Evolutionary conservation across 92 coral and sea anemone species (phyloP), one percentile per base, ranked within the genome.

Genomic region (Nematostella vectensis): DNA sequence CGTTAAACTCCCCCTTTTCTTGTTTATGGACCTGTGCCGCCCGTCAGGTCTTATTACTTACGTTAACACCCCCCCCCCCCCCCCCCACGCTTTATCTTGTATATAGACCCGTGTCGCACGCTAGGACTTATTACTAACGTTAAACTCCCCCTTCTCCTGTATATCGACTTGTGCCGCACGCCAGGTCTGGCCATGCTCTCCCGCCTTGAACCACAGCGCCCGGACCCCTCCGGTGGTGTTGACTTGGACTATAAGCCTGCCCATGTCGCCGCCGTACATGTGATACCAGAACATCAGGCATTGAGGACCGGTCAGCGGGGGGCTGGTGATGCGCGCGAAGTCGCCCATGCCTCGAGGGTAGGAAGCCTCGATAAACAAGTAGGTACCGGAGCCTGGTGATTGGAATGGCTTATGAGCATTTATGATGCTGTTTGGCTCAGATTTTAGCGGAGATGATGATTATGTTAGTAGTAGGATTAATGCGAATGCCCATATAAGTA

Each of bases 201-300:
- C 68, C 28, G 74, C 60, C 29, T 73, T 65, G 4, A 73, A 30
- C 80, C 80, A 73, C 44, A 73, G 31, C 50, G 57, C 55, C 33
- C 36, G 57, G 1, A 56, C 11, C 38, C 40, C 37, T 16, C 16
- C 25, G 1, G 51, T 59, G 27, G 4, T 21, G 39, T 43, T 65
- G 21, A 66, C 47, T 47, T 66, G 43, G 2, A 73, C 62, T 1
- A 38, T 31, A 22, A 73, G 25, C 16, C 67, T 50, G 29, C 80
- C 63, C 61, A 73, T 73, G 62, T 62, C 45, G n/a, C 12, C 10
- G 2, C 80, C 80, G 55, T 11, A 66, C 80, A 73, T 73, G 58
- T 73, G 80, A 20, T 73, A 73, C 50, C 54, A 73, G 62, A 73
- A 73, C 30, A 61, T 53, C 80, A 73, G 65, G 48, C 80, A 73